phyloP scores from a whole-genome alignment of 2,113 vertebrate species.

The Casuarius casuarius region DNA sequence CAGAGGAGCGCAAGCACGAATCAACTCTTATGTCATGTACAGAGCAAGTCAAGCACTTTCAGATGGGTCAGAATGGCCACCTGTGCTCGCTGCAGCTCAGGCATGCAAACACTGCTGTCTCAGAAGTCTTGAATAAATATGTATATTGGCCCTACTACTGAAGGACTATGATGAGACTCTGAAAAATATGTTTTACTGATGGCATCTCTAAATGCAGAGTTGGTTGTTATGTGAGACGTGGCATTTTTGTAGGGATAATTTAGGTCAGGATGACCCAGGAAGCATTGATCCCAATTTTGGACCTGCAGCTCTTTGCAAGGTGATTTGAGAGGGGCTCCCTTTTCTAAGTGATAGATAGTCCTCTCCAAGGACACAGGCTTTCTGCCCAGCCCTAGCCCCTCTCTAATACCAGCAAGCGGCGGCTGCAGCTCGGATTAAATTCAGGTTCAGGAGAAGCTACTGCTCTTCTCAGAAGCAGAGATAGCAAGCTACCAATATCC shows the following conservation, averaged over 20 bases:
- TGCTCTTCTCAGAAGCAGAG: not conserved
- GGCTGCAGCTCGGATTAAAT: not conserved
- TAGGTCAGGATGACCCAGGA: not conserved
- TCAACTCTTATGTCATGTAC: rapidly evolving
- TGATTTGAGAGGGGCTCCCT: not conserved
- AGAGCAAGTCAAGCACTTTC: not conserved
- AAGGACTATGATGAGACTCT: not conserved
- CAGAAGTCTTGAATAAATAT: not conserved
- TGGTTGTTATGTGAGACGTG: not conserved
- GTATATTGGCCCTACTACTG: not conserved
- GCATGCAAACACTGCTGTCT: not conserved
- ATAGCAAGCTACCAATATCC: not conserved
- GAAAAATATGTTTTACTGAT: not conserved
- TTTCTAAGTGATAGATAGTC: not conserved
- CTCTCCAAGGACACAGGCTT: too few relatives aligned
- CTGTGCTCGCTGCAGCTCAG: rapidly evolving
- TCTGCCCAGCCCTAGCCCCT: not conserved
- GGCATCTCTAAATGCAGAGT: not conserved
- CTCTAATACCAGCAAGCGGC: not conserved
- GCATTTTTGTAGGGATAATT: not conserved
- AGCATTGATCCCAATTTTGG: not conserved
- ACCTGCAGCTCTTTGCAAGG: not conserved
- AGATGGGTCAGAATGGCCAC: not conserved
- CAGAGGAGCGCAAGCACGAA: not conserved
- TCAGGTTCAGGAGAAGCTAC: not conserved